These are phyloP conservation scores for Meloidogyne floridensis DNA, from an alignment of 1,140 invertebrate species.

Conservation along the genomic window DNA sequence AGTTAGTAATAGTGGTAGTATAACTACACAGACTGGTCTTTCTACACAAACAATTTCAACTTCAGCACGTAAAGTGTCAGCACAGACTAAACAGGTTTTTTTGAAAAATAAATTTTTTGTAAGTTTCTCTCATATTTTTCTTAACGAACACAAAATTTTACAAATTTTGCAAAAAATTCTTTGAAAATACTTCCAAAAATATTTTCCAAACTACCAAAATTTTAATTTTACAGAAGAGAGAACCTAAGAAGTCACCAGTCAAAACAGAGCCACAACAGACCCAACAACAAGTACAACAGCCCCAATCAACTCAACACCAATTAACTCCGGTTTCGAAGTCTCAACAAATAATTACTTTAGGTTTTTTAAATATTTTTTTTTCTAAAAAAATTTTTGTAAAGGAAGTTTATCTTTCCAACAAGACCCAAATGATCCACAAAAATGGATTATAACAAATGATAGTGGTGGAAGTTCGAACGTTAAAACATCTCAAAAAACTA, in stretches of 20 bases:
- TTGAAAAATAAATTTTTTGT: not conserved
- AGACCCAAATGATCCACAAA: conserved; percentile 65
- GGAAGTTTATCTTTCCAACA: conserved; percentile 64
- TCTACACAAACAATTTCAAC: not conserved
- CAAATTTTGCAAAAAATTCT: too few relatives aligned
- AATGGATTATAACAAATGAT: conserved; percentile 65
- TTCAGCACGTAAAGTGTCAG: not conserved
- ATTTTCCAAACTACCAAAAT: too few relatives aligned
- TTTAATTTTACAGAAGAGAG: not conserved
- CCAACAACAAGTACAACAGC: not conserved
- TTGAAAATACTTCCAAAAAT: too few relatives aligned
- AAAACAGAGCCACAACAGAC: not conserved
- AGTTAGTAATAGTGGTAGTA: not conserved
- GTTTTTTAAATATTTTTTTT: conserved; percentile 28
- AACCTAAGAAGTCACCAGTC: not conserved
- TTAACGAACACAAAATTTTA: too few relatives aligned
- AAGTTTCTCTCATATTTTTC: too few relatives aligned
- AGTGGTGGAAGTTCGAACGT: conserved; percentile 24
- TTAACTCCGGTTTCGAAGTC: conserved; percentile 14
- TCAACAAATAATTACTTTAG: conserved; percentile 63
- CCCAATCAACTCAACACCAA: conserved; percentile 33
- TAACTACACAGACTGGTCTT: not conserved
- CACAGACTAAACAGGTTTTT: not conserved
- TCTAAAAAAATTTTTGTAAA: conserved; percentile 34
- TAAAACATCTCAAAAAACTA: conserved; percentile 31